Percentiles rank a stretch among this genome's conserved stretches.
These are phyloP conservation scores for Ceyx erithaca DNA, from an alignment of 2,797 vertebrate species.

Conservation along the genomic window DNA sequence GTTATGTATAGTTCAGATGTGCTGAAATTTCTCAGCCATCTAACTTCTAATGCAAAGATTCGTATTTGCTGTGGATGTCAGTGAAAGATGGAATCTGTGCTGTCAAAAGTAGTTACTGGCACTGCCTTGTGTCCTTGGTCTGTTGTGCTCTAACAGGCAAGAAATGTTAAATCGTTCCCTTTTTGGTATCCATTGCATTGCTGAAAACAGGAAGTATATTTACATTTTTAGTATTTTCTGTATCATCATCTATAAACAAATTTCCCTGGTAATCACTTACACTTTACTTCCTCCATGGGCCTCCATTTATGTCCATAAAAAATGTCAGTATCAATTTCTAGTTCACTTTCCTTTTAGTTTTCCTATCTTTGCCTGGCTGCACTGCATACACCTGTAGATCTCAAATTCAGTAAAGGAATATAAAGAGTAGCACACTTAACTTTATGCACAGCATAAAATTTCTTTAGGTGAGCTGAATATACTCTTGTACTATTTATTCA, in stretches of 20 bases:
- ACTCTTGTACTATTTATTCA: background rate
- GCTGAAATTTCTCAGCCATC: conserved; percentile 2
- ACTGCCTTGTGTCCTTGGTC: background rate
- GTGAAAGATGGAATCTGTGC: conserved; percentile 23
- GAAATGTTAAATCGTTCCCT: background rate
- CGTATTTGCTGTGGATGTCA: background rate
- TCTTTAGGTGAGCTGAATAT: background rate
- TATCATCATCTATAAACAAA: conserved; percentile 43
- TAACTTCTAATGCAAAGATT: conserved; percentile 1
- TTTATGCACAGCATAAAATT: background rate
- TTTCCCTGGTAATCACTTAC: background rate
- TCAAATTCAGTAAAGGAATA: background rate
- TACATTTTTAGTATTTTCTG: background rate
- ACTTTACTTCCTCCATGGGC: conserved; percentile 9
- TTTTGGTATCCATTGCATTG: conserved; percentile 5
- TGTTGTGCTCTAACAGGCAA: background rate
- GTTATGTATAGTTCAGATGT: background rate
- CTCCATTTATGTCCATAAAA: conserved; percentile 22
- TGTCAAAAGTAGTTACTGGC: conserved; percentile 24
- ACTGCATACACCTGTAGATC: background rate
- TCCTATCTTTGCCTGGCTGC: background rate
- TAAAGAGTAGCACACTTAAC: background rate
- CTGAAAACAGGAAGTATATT: conserved; percentile 2
- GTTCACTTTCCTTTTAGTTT: conserved; percentile 54
- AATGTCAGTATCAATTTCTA: conserved; percentile 9